Base-by-base conservation (phyloP, 30 jellyfish, hydroid and myxozoan species). In the Aurelia sp. region DNA sequence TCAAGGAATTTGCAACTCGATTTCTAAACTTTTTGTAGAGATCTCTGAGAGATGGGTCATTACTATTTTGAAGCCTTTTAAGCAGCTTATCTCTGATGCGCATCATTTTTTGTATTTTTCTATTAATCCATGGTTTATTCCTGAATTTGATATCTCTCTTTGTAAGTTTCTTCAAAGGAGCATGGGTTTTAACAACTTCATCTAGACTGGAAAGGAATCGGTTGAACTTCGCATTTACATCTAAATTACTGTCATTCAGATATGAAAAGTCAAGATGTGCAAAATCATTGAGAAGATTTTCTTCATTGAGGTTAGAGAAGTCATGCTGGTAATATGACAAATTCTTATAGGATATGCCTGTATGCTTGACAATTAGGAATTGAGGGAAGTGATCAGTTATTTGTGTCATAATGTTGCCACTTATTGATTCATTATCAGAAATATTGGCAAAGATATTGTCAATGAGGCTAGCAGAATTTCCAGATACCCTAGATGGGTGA, bases 341-440 rank as follows among this genome's bases (percentile, higher is more conserved):
- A 20, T n/a, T n/a, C n/a, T n/a, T n/a, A n/a, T n/a, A n/a, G n/a
- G n/a, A n/a, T n/a, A n/a, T n/a, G n/a, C n/a, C n/a, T n/a, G n/a
- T n/a, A n/a, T n/a, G n/a, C n/a, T n/a, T n/a, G n/a, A n/a, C n/a
- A n/a, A n/a, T n/a, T 65, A 85, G 77, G 47, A 85, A 74, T 55
- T 85, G 95, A 63, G 89, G 95, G 83, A 85, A 74, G 59, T 85
- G 95, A 74, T 85, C 95, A 3, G 88, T 85, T 85, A 85, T 85
- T 66, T 61, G 89, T 11, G 89, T 85, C 78, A 74, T 20, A 72
- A 71, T 84, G 62, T 84, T 72, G 33, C 95, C 95, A 74, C 89
- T 73, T 74, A 73, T 8, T 62, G 95, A 48, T 51, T 85, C 84
- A 62, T 51, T 76, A n/a, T 76, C 95, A 48, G n/a, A n/a, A n/a